Evolutionary conservation across 2,888 invertebrate genomes (phyloP).

Genomic region (Polymixis flavicincta): DNA sequence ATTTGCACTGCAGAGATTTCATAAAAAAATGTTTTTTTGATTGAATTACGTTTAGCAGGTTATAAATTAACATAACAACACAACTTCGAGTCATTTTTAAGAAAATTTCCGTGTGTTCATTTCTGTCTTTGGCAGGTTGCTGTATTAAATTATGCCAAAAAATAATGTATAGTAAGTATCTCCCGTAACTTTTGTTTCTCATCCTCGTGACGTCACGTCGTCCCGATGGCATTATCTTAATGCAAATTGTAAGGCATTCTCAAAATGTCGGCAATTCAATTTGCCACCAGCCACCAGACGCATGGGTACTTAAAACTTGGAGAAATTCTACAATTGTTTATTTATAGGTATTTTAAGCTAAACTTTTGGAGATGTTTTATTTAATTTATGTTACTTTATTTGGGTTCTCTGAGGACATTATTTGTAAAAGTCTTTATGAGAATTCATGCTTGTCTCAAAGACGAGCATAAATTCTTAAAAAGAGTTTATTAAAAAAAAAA

Average conservation of each 20-base stretch:
- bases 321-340: slow-evolving; percentile 52
- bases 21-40: background rate
- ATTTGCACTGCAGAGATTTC: background rate
- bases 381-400: slow-evolving; percentile 19
- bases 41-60: background rate
- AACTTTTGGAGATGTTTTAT: slow-evolving; percentile 35
- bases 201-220: slow-evolving; percentile 24
- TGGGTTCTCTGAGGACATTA: slow-evolving; percentile 10
- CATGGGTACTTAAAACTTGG: slow-evolving; percentile 58
- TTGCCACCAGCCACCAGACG: slow-evolving; percentile 51
- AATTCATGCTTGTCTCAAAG: slow-evolving; percentile 7
- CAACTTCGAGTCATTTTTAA: background rate
- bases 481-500: background rate
- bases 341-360: slow-evolving; percentile 28
- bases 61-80: background rate
- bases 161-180: background rate
- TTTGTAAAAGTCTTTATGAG: slow-evolving; percentile 8
- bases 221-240: slow-evolving; percentile 49
- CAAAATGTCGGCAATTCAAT: slow-evolving; percentile 61
- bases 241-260: slow-evolving; percentile 56
- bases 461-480: slow-evolving; percentile 18
- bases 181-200: slow-evolving; percentile 4
- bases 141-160: slow-evolving; percentile 23
- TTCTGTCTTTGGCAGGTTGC: slow-evolving; percentile 6
- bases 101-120: slow-evolving; percentile 1